Conservation (phyloP, 2,797 vertebrate species). For the Acipenser oxyrinchus region DNA sequence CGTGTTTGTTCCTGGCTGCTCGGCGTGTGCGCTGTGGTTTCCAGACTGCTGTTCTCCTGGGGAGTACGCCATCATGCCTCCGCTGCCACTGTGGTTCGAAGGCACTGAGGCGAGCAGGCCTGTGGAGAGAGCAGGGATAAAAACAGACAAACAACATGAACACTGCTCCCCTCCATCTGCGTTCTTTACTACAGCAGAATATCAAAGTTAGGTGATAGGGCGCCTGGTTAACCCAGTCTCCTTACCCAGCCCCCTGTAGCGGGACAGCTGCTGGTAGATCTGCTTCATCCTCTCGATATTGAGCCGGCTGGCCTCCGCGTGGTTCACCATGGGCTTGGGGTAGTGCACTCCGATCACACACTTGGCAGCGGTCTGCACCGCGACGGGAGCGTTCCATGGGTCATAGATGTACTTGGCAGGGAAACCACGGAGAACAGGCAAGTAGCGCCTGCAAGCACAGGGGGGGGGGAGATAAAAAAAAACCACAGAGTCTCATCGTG, state of each 20-base stretch:
- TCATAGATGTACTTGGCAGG: slow-evolving; percentile 68
- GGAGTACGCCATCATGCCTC: slow-evolving; percentile 57
- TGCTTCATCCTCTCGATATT: slow-evolving; percentile 74
- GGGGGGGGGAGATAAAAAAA: slow-evolving; percentile 23
- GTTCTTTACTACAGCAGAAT: not conserved
- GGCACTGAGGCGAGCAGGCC: slow-evolving; percentile 62
- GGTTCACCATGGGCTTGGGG: slow-evolving; percentile 67
- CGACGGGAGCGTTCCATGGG: slow-evolving; percentile 62
- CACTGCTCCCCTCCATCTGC: too few species aligned
- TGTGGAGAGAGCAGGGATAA: slow-evolving; percentile 20
- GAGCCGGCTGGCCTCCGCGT: slow-evolving; percentile 61
- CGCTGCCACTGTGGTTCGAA: slow-evolving; percentile 53
- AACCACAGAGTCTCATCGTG: slow-evolving; percentile 19
- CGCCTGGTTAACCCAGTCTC: not conserved
- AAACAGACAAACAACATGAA: not conserved
- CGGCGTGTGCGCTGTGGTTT: slow-evolving; percentile 20
- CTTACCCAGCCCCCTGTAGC: slow-evolving; percentile 63
- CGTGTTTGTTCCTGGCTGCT: slow-evolving; percentile 26
- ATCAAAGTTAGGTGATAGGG: not conserved
- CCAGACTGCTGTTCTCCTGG: slow-evolving; percentile 51
- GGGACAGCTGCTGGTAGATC: slow-evolving; percentile 69
- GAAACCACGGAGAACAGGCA: slow-evolving; percentile 65
- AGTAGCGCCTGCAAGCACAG: slow-evolving; percentile 60
- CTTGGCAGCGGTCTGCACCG: slow-evolving; percentile 55
- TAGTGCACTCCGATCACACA: slow-evolving; percentile 63